Evolutionary conservation across 1,140 invertebrate genomes (phyloP), one percentile per base, ranked within the genome.

Genomic region (Drosophila leontia): DNA sequence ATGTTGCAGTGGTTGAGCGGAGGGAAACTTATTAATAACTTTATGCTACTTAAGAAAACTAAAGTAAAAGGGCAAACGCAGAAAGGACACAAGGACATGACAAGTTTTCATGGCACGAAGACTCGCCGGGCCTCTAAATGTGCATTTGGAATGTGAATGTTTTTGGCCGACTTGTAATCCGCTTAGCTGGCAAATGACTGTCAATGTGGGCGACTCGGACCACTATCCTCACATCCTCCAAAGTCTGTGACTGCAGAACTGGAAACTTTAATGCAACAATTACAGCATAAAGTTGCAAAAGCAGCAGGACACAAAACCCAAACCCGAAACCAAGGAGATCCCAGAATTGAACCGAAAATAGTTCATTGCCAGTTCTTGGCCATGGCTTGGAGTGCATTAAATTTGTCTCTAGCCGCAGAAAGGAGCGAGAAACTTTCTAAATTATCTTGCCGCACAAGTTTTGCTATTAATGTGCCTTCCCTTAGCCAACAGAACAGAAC

Each of bases 21-120:
- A 60, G 55, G 37, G 55, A 81, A 80, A 90, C 85, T 88, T 88
- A 88, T 88, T 88, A 88, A 88, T 87, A 87, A 87, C 76, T 87
- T 77, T 80, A 88, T 88, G 84, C 76, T 80, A 77, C 84, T 80
- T 87, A 82, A 76, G 76, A 63, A 75, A 81, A 87, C 83, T 70
- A 29, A 60, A 79, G 48, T 26, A 72, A 71, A 80, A 50, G 37
- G 75, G 76, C 69, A 70, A 70, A 70, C 74, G 55, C 59, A 56
- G 37, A 62, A 59, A 47, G 51, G 69, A 74, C 64, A 60, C 47
- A 29, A 39, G 48, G 82, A 64, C 64, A 50, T 75, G 67, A 78
- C 74, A 88, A 81, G 37, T 84, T 80, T 82, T 77, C 47, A 61
- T 85, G 78, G 58, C 15, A 51, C 53, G 32, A 64, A 56, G 59